Percentiles rank a stretch among this genome's conserved stretches.
phyloP scores from a whole-genome alignment of 2,888 invertebrate genomes.

The Gerosis bhagava region DNA sequence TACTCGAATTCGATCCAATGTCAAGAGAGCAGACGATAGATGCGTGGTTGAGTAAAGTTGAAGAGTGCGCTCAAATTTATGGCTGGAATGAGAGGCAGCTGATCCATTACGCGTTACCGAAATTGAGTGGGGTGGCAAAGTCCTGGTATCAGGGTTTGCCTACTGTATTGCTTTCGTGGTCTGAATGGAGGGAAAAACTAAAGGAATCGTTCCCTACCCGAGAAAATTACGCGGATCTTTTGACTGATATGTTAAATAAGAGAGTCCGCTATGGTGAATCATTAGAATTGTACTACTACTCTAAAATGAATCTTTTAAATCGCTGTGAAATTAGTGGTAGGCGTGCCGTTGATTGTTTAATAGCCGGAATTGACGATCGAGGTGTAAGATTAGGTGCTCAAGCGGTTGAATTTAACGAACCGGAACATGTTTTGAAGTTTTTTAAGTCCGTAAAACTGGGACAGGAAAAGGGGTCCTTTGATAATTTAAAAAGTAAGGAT shows the following conservation, averaged over 20 bases:
- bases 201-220: background rate
- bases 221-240: slow-evolving; percentile 14
- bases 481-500: background rate
- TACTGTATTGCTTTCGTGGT: background rate
- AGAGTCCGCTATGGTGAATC: slow-evolving; percentile 23
- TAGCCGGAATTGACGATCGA: slow-evolving; percentile 28
- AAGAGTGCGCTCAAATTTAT: slow-evolving; percentile 16
- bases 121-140: slow-evolving; percentile 10
- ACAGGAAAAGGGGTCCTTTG: background rate
- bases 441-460: background rate
- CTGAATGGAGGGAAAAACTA: background rate
- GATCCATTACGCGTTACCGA: slow-evolving; percentile 14
- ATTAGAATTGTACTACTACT: slow-evolving; percentile 30
- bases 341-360: slow-evolving; percentile 24
- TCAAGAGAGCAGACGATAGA: background rate
- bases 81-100: slow-evolving; percentile 14
- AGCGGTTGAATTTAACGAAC: background rate
- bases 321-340: slow-evolving; percentile 17
- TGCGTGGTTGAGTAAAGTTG: slow-evolving; percentile 13
- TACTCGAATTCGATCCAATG: background rate
- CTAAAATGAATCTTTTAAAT: slow-evolving; percentile 29
- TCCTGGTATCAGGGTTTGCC: slow-evolving; percentile 13
- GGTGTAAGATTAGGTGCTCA: slow-evolving; percentile 16
- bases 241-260: slow-evolving; percentile 29
- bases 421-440: background rate